phyloP scores from a whole-genome alignment of 2,797 vertebrate species.

The Salarias fasciatus region DNA sequence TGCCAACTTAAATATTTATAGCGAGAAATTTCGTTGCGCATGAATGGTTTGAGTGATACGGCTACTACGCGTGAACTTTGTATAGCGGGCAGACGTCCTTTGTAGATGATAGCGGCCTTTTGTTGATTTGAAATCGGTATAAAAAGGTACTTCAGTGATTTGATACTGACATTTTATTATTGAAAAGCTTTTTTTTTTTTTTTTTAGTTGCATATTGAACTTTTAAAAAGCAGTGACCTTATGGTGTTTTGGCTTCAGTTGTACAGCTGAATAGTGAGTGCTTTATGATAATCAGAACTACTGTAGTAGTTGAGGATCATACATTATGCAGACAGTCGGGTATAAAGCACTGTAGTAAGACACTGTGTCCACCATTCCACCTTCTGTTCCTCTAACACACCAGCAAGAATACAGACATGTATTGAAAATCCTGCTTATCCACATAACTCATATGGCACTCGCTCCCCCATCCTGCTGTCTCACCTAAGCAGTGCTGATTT shows the following conservation, averaged over 20 bases:
- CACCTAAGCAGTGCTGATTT: constrained; percentile 69
- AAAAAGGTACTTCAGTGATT: constrained; percentile 23
- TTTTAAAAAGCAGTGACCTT: constrained; percentile 56
- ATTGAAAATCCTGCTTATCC: constrained; percentile 47
- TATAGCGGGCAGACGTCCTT: constrained; percentile 29
- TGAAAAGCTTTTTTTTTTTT: constrained; percentile 21
- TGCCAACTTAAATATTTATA: constrained; percentile 73
- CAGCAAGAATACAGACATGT: constrained; percentile 31
- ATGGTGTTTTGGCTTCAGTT: constrained; percentile 50
- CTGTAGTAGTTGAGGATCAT: constrained; percentile 63
- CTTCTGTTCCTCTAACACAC: constrained; percentile 51
- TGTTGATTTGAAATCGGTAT: constrained; percentile 28
- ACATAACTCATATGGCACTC: constrained; percentile 52
- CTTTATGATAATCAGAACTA: constrained; percentile 64
- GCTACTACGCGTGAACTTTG: constrained; percentile 52
- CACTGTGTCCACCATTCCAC: constrained; percentile 54
- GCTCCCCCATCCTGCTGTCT: constrained; percentile 43
- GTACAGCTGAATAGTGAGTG: constrained; percentile 56
- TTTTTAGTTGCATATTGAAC: constrained; percentile 24
- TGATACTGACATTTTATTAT: constrained; percentile 32
- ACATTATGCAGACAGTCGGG: constrained; percentile 70
- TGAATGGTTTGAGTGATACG: constrained; percentile 64
- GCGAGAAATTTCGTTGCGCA: constrained; percentile 58
- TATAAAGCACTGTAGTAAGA: constrained; percentile 59
- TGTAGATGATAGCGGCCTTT: constrained; percentile 29